Evolutionary conservation across 1,140 invertebrate species (phyloP).

Genomic region (Listronotus oregonensis): DNA sequence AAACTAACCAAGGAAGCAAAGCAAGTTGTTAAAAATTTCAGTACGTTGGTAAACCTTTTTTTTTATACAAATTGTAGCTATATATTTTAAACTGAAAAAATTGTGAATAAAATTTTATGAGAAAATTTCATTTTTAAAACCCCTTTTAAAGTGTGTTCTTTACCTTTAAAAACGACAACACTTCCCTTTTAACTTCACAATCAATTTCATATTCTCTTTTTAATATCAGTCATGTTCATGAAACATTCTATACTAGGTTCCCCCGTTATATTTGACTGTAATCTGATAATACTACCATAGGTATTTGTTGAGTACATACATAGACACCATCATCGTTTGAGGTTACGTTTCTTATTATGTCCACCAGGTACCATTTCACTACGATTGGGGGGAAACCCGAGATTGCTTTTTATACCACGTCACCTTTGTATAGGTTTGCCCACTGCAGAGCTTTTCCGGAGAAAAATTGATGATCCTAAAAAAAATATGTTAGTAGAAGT

Average conservation of each 20-base stretch:
- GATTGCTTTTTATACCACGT: constrained; percentile 63
- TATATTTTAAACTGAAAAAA: too few relatives aligned
- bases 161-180: too few relatives aligned
- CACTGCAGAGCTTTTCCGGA: constrained; percentile 67
- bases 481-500: too few relatives aligned
- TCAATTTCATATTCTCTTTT: constrained; percentile 65
- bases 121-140: too few relatives aligned
- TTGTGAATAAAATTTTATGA: too few relatives aligned
- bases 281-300: constrained; percentile 58
- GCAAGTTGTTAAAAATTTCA: too few relatives aligned
- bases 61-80: too few relatives aligned
- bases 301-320: constrained; percentile 66
- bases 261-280: constrained; percentile 62
- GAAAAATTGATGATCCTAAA: constrained; percentile 64
- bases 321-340: constrained; percentile 72
- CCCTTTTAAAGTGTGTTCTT: too few relatives aligned
- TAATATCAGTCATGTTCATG: constrained; percentile 63
- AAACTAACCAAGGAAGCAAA: too few relatives aligned
- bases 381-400: constrained; percentile 53
- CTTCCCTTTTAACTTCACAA: constrained; percentile 67
- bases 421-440: constrained; percentile 63
- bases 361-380: constrained; percentile 61
- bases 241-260: constrained; percentile 64
- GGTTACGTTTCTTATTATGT: constrained; percentile 66
- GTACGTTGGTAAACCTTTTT: too few relatives aligned